A percentile compares a stretch with the other conserved stretches of the same genome.
phyloP scores from a whole-genome alignment of 2,888 invertebrate species.

The Dicranocentrus wangi region DNA sequence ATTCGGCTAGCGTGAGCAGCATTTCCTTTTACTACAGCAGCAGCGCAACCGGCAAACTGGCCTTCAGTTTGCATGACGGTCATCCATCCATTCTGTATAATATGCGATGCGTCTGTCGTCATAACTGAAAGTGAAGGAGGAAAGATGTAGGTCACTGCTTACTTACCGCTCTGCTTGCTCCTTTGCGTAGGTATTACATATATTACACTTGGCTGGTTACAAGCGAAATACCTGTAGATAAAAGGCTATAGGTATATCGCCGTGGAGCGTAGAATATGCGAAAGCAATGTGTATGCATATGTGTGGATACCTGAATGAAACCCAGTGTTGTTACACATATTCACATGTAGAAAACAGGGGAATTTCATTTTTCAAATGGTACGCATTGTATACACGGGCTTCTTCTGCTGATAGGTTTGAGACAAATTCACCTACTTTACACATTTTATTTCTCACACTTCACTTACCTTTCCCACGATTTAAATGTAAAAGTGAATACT shows the following conservation, averaged over 20 bases:
- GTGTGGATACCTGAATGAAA: too few species aligned
- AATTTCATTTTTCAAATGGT: constrained; percentile 12
- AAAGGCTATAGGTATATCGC: too few species aligned
- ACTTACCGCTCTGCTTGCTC: constrained; percentile 54
- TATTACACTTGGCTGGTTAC: too few species aligned
- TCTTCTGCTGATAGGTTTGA: constrained; percentile 10
- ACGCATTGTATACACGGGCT: neutral
- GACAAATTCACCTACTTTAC: constrained; percentile 30
- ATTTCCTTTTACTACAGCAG: neutral
- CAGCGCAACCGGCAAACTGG: constrained; percentile 49
- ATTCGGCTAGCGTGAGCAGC: too few species aligned
- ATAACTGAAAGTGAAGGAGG: constrained; percentile 62
- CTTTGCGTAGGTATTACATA: constrained; percentile 14
- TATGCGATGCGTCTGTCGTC: constrained; percentile 16
- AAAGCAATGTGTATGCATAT: too few species aligned
- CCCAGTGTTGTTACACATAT: neutral
- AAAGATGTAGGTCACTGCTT: constrained; percentile 58
- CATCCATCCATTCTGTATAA: neutral
- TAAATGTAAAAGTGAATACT: neutral
- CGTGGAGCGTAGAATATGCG: too few species aligned
- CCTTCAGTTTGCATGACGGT: constrained; percentile 52
- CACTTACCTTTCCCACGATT: constrained; percentile 48
- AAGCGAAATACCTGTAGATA: too few species aligned
- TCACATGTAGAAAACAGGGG: constrained; percentile 20
- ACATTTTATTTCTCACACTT: constrained; percentile 32